Conservation (phyloP, 2,113 vertebrate species). For the Deroptyus accipitrinus region DNA sequence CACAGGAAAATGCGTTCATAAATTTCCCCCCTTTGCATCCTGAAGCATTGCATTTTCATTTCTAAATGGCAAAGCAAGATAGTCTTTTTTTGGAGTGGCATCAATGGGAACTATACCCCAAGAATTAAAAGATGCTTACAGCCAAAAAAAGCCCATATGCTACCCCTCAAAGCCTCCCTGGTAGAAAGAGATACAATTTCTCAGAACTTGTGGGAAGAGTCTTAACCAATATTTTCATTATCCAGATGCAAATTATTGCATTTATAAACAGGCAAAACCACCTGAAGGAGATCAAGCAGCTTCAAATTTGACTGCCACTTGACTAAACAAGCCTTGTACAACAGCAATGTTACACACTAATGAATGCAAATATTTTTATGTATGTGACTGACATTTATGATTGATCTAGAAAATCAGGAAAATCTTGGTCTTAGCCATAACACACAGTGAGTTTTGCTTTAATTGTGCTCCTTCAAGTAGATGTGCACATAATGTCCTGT, state of each 20-base stretch:
- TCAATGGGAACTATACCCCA: background rate
- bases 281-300: background rate
- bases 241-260: background rate
- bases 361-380: background rate
- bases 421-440: constrained; percentile 17
- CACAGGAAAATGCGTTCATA: background rate
- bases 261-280: background rate
- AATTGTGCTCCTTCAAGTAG: background rate
- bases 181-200: background rate
- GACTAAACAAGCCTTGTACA: background rate
- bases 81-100: background rate
- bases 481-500: background rate
- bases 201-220: background rate
- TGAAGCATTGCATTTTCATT: background rate
- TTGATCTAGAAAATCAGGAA: background rate
- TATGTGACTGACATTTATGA: background rate
- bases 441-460: background rate
- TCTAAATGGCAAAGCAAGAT: background rate
- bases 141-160: background rate
- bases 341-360: background rate
- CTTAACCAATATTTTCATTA: background rate
- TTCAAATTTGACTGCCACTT: background rate
- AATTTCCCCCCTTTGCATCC: background rate
- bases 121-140: background rate
- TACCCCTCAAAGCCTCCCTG: background rate